Evolutionary conservation across 2,888 invertebrate genomes (phyloP).

Genomic region (Phania funesta): DNA sequence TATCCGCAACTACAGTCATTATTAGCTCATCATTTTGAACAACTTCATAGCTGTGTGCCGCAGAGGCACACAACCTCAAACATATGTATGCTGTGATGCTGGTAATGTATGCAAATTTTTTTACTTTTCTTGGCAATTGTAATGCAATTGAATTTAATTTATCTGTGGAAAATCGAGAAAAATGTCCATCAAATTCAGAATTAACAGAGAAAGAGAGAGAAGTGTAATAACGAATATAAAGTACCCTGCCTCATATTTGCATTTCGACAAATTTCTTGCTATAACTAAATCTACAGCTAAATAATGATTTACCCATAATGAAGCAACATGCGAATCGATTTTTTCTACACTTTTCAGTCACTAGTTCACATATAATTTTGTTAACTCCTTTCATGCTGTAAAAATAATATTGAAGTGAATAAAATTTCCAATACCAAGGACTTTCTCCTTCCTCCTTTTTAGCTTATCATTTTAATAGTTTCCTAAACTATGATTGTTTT

Average conservation of each 20-base stretch:
- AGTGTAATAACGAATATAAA: too few species aligned
- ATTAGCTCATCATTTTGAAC: constrained; percentile 22
- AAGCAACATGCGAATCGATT: too few species aligned
- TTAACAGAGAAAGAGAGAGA: neutral
- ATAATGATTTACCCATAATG: too few species aligned
- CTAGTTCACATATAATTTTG: too few species aligned
- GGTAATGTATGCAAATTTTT: constrained; percentile 25
- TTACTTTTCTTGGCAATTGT: constrained; percentile 29
- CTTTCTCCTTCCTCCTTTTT: neutral
- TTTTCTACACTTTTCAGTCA: too few species aligned
- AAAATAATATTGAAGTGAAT: too few species aligned
- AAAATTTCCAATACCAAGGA: too few species aligned
- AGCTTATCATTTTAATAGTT: neutral
- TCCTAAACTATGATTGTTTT: neutral
- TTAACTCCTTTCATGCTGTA: too few species aligned
- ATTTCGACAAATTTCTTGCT: too few species aligned
- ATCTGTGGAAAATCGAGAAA: neutral
- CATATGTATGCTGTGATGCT: neutral
- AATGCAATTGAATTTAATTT: constrained; percentile 32
- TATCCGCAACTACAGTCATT: constrained; percentile 8
- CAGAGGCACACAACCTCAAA: neutral
- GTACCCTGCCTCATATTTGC: too few species aligned
- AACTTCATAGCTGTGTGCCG: neutral
- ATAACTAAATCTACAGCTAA: too few species aligned
- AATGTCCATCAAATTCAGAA: neutral